Evolutionary conservation across 2,888 invertebrate genomes (phyloP).

Genomic region (Cerceris ruficornis): DNA sequence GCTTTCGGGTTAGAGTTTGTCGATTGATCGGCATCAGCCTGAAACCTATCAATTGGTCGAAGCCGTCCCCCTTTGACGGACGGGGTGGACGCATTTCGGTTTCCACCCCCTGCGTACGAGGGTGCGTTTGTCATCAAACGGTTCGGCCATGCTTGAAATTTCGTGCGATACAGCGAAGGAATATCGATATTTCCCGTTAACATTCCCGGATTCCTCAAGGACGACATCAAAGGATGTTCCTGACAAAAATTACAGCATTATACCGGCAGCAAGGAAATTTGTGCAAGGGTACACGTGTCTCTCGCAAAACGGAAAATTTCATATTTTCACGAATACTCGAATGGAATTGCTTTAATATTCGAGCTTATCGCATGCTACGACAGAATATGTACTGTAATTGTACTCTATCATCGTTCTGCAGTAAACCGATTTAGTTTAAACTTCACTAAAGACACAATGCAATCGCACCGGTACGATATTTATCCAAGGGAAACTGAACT

Average conservation of each 20-base stretch:
- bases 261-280: no score
- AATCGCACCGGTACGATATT: background rate
- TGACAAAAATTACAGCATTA: conserved; percentile 33
- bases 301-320: no score
- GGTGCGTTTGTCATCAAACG: conserved; percentile 74
- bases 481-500: conserved; percentile 8
- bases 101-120: conserved; percentile 67
- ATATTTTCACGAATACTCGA: no score
- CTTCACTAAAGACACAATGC: background rate
- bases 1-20: conserved; percentile 65
- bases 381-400: no score
- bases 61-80: conserved; percentile 65
- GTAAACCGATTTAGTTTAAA: no score
- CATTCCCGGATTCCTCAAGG: conserved; percentile 64
- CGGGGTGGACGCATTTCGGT: conserved; percentile 66
- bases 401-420: no score
- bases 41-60: conserved; percentile 74
- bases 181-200: conserved; percentile 68
- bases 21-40: conserved; percentile 71
- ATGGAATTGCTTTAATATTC: no score
- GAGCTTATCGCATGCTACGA: no score
- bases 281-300: no score
- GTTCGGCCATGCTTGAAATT: conserved; percentile 76
- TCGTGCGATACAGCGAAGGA: conserved; percentile 66
- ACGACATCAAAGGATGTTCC: conserved; percentile 64